Evolutionary conservation across 2,113 vertebrate species (phyloP).

Genomic region (Morphnarchus princeps): DNA sequence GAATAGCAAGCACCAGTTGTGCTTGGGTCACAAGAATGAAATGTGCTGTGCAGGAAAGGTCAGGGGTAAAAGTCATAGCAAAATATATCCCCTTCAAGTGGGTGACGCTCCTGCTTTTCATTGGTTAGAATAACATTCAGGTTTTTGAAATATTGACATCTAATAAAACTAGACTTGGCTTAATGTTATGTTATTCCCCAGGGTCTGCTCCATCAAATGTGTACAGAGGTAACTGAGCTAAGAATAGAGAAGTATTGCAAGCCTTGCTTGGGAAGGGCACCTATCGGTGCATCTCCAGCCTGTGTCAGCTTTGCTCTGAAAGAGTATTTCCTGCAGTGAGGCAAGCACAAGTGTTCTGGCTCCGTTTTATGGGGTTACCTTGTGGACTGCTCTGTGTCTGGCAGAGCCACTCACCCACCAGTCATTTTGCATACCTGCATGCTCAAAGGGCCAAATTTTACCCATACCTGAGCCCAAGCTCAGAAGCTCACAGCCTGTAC

Average conservation of each 20-base stretch:
- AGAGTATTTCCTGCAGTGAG: background rate
- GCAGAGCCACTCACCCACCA: background rate
- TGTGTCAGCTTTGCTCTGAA: background rate
- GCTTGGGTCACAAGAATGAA: background rate
- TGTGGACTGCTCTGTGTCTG: background rate
- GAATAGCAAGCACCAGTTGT: background rate
- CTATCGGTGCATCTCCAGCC: background rate
- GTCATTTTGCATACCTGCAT: rapidly evolving
- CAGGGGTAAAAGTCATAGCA: background rate
- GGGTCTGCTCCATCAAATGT: background rate
- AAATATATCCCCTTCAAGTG: background rate
- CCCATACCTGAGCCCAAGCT: background rate
- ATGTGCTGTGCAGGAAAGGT: background rate
- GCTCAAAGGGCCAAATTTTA: background rate
- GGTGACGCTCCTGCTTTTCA: background rate
- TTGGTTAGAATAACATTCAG: background rate
- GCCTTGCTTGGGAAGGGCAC: background rate
- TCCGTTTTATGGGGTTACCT: background rate
- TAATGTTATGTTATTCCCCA: background rate
- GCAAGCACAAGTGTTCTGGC: rapidly evolving
- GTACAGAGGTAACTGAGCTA: background rate
- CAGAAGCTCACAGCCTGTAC: background rate
- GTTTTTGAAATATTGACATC: background rate
- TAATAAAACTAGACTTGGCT: background rate
- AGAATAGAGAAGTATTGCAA: background rate